These are phyloP conservation scores for Scolopax rusticola DNA, from an alignment of 2,797 vertebrate genomes.

Conservation along the genomic window DNA sequence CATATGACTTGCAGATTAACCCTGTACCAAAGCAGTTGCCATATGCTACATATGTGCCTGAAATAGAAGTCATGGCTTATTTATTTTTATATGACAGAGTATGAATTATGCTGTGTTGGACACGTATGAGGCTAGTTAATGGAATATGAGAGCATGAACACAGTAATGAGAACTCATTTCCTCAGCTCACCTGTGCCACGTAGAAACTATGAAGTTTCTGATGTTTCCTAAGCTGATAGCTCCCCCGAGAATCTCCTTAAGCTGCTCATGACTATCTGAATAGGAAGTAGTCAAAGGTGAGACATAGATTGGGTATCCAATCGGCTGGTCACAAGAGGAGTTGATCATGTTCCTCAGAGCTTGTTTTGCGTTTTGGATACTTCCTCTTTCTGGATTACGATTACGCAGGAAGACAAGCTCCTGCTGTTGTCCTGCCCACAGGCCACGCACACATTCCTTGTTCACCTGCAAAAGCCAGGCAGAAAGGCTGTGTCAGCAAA, in stretches of 20 bases:
- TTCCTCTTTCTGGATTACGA: constrained; percentile 96
- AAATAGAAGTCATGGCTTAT: not conserved
- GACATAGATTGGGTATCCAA: constrained; percentile 98
- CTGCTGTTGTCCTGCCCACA: constrained; percentile 98
- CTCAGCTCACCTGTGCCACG: constrained; percentile 93
- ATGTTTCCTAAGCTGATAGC: constrained; percentile 96
- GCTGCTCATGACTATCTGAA: constrained; percentile 93
- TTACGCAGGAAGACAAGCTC: constrained; percentile 97
- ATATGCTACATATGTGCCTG: not conserved
- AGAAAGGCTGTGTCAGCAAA: not conserved
- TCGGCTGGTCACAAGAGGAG: constrained; percentile 98
- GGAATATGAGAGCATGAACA: not conserved
- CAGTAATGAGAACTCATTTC: not conserved
- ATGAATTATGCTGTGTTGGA: not conserved
- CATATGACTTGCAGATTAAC: not conserved
- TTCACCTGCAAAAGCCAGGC: constrained; percentile 85
- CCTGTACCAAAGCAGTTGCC: not conserved
- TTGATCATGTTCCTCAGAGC: constrained; percentile 99
- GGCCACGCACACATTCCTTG: constrained; percentile 96
- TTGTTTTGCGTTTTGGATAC: constrained; percentile 99
- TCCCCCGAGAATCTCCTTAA: constrained; percentile 92
- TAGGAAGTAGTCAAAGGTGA: constrained; percentile 98
- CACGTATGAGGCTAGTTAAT: not conserved
- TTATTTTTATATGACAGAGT: not conserved
- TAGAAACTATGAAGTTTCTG: constrained; percentile 92